A percentile compares a stretch with the other conserved stretches of the same genome.
Conservation (phyloP, 2,888 invertebrate genomes). For the Lithosia quadra region DNA sequence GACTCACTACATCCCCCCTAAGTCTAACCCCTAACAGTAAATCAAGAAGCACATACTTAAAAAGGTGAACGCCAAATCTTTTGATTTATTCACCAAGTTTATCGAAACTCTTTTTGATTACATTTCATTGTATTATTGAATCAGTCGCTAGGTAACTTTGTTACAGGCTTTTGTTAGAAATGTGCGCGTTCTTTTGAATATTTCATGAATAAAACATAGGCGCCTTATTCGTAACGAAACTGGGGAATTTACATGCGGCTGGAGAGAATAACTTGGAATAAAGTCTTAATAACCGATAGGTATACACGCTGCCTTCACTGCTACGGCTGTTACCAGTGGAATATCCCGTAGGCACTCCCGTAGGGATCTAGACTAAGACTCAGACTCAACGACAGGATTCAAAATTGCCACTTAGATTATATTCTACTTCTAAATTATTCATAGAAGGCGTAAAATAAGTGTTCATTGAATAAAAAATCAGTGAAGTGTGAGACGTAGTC, state of each 20-base stretch:
- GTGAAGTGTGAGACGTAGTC: no score
- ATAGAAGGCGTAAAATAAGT: no score
- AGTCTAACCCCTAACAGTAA: no score
- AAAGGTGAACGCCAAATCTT: slow-evolving; percentile 27
- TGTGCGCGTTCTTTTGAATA: slow-evolving; percentile 32
- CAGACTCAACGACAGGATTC: no score
- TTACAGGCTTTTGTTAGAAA: slow-evolving; percentile 26
- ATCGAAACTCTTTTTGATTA: slow-evolving; percentile 41
- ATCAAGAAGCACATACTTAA: slow-evolving; percentile 33
- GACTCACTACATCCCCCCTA: no score
- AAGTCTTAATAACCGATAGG: slow-evolving; percentile 4
- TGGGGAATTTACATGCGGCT: slow-evolving; percentile 34
- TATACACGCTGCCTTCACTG: not conserved
- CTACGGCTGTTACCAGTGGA: not conserved
- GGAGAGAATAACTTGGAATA: slow-evolving; percentile 6
- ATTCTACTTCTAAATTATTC: no score
- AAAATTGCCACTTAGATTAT: no score
- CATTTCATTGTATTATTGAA: slow-evolving; percentile 40
- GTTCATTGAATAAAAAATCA: no score
- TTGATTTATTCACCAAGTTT: slow-evolving; percentile 44
- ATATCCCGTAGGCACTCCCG: not conserved
- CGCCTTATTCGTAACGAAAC: slow-evolving; percentile 27
- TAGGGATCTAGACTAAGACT: no score
- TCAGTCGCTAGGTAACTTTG: slow-evolving; percentile 30
- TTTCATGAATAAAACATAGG: slow-evolving; percentile 44